Percentiles rank a stretch among this genome's conserved stretches.
These are phyloP conservation scores for Varecia variegata DNA, from an alignment of 2,797 vertebrate species.

Conservation along the genomic window DNA sequence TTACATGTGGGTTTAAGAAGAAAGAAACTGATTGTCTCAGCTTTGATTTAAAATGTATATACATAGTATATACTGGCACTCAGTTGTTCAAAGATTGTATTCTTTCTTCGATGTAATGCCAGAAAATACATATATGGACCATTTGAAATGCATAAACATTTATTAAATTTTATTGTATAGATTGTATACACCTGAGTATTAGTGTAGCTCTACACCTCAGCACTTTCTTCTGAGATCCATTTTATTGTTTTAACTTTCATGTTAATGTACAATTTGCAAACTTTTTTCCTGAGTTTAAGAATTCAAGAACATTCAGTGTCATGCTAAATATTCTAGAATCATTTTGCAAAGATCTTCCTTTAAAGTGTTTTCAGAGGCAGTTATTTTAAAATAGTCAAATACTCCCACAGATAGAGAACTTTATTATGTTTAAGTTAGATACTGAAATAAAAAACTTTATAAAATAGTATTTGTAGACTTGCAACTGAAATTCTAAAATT, in stretches of 20 bases:
- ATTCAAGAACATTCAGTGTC: background rate
- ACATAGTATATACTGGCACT: background rate
- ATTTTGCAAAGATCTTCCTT: conserved; percentile 37
- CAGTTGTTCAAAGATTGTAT: background rate
- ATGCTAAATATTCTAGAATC: background rate
- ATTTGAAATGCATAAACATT: background rate
- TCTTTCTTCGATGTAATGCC: background rate
- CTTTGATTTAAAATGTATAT: background rate
- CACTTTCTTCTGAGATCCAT: background rate
- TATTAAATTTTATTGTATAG: background rate
- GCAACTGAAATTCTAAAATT: background rate
- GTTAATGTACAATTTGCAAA: background rate
- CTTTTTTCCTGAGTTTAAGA: conserved; percentile 24
- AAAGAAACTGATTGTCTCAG: background rate
- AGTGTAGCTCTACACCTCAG: background rate
- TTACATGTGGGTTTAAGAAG: conserved; percentile 32
- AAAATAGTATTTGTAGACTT: background rate
- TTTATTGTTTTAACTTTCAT: conserved; percentile 34
- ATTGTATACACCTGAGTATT: background rate
- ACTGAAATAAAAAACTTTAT: background rate
- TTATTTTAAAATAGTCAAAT: background rate
- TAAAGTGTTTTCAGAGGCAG: background rate
- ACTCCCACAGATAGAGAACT: background rate
- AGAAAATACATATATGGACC: background rate
- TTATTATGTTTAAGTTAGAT: background rate